Base-by-base conservation (phyloP, 2,888 invertebrate species). In the Rhabditoides inermis region DNA sequence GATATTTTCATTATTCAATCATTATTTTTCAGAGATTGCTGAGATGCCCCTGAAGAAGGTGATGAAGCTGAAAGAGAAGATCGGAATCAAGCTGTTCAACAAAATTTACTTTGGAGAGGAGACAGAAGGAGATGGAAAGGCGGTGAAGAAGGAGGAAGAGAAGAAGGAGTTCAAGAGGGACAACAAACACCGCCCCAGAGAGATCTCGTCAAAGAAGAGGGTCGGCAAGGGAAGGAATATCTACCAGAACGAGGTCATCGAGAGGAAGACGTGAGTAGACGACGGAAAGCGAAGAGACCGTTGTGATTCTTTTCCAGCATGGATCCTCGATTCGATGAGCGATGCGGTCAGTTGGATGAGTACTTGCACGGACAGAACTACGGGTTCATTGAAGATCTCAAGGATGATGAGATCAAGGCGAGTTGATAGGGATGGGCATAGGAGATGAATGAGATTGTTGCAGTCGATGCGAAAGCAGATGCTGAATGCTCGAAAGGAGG, bases 281-380 rank as follows among this genome's bases (percentile, higher is more conserved):
- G 10, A n/a, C n/a, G n/a, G n/a, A n/a, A n/a, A n/a, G 22, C 18
- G n/a, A n/a, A n/a, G 40, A n/a, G 12, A 20, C 18, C 18, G 20
- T 18, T 39, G 20, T n/a, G 10, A 18, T 7, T 39, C 18, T 39
- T 10, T 39, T 39, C 18, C 18, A 39, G 40, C 40, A n/a, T 39
- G 10, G 73, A 73, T 56, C 73, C 73, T 22, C 65, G 73, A 3
- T 73, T 73, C 50, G 63, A 69, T 40, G 49, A 55, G 23, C 45
- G 66, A 26, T 66, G 65, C 37, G 73, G 73, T 3, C 61, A 65
- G 2, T 70, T 68, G 52, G 65, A 70, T 44, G 65, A 68, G 36
- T 47, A 55, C 2, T 60, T 58, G 45, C 69, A 68, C 51, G 62
- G 67, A n/a, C 57, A 60, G 25, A 69, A 70, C 50, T 73, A 73